Evolutionary conservation across 2,888 invertebrate genomes (phyloP).

Genomic region (Diabrotica balteata): DNA sequence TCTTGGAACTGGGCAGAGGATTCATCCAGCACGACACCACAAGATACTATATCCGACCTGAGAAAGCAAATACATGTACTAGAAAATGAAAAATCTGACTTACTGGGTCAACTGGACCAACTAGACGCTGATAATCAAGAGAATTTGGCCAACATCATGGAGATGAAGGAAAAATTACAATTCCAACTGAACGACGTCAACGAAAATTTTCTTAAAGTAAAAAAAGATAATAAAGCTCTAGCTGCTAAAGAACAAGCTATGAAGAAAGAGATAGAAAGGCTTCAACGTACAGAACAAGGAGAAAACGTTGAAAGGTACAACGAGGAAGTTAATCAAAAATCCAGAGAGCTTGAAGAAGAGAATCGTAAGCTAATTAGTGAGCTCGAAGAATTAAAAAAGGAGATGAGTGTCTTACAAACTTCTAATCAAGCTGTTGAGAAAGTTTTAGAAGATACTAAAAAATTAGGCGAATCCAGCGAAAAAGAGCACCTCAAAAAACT

Average conservation of each 20-base stretch:
- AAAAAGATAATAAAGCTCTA: slow-evolving; percentile 26
- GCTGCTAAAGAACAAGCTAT: slow-evolving; percentile 18
- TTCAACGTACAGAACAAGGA: slow-evolving; percentile 48
- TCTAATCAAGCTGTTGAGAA: slow-evolving; percentile 42
- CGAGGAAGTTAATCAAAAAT: slow-evolving; percentile 29
- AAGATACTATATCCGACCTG: slow-evolving; percentile 48
- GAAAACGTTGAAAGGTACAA: slow-evolving; percentile 48
- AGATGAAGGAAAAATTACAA: slow-evolving; percentile 55
- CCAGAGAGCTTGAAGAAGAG: slow-evolving; percentile 35
- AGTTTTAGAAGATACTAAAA: slow-evolving; percentile 48
- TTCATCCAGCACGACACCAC: slow-evolving; percentile 24
- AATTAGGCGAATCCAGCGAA: slow-evolving; percentile 49
- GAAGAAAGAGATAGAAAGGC: slow-evolving; percentile 49
- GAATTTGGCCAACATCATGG: slow-evolving; percentile 54
- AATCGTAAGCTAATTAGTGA: slow-evolving; percentile 42
- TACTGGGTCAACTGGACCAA: slow-evolving; percentile 43
- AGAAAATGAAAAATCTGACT: slow-evolving; percentile 50
- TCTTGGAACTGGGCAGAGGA: slow-evolving; percentile 27
- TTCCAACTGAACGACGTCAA: slow-evolving; percentile 38
- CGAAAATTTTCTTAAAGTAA: slow-evolving; percentile 13
- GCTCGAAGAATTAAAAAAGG: slow-evolving; percentile 48
- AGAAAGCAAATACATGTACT: slow-evolving; percentile 47
- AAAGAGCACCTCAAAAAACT: slow-evolving; percentile 41
- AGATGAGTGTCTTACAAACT: slow-evolving; percentile 48
- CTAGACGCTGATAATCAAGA: slow-evolving; percentile 58